Base-by-base conservation (phyloP, 2,797 vertebrate species). In the Limosa lapponica region DNA sequence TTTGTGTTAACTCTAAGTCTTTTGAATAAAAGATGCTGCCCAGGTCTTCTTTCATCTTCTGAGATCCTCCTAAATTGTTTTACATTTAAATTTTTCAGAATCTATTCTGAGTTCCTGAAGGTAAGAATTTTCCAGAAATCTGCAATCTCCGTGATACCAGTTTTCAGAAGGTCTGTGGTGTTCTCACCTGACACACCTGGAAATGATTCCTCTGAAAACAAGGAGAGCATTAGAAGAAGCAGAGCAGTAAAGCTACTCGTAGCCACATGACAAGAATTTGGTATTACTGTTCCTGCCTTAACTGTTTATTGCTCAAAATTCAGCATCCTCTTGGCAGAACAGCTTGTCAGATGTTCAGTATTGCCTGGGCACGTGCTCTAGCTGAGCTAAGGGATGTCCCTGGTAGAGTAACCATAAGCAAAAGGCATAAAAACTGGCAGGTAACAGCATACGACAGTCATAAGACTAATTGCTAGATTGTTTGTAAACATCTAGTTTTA, bases 291-390 rank as follows among this genome's bases (percentile, higher is more conserved):
- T 86, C 64, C 19, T n/a, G 22, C 10, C 12, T 67, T 43, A 61
- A 28, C 13, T 69, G 16, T 84, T 84, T 65, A 30, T 36, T 83
- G 23, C 44, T 82, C 34, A 89, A 75, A 75, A 62, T 46, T n/a
- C 25, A 80, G 15, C 27, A 62, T 2, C 20, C 46, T 66, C 19
- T 85, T 79, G 18, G 66, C 36, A 20, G 41, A 80, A 77, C 5
- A 66, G 10, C 14, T 66, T 54, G 8, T 73, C 34, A 64, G n/a
- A 71, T 23, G 28, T 36, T 69, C 22, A 20, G 22, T 39, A 23
- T 44, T 1, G 5, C 57, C 25, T 22, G 39, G 67, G 28, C 1
- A 2, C 6, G 3, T 36, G n/a, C 17, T 36, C 6, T 59, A 48
- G 44, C 59, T 64, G 64, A 28, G 39, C 48, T 70, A 28, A 77